phyloP scores from a whole-genome alignment of 2,797 vertebrate genomes.

The Mycteria americana region DNA sequence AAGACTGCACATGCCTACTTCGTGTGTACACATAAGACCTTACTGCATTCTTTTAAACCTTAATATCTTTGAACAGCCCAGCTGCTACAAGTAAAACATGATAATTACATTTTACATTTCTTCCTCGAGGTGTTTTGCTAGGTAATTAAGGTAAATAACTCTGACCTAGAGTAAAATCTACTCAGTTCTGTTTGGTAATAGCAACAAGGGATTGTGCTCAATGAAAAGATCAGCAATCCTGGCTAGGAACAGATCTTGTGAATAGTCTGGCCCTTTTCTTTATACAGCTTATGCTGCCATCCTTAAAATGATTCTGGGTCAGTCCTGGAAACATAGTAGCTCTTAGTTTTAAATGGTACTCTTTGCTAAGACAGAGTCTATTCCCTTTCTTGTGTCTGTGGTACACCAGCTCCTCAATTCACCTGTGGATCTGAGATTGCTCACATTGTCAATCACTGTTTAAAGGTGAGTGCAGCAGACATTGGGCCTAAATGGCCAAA shows the following conservation, averaged over 20 bases:
- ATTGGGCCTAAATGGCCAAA: neutral
- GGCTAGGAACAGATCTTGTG: neutral
- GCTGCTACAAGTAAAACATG: neutral
- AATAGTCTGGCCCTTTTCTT: neutral
- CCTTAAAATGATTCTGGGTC: neutral
- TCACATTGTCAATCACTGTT: neutral
- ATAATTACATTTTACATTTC: neutral
- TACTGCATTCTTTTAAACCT: neutral
- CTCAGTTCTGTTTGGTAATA: neutral
- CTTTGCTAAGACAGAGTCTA: neutral
- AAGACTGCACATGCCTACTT: rapidly evolving
- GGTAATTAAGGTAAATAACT: neutral
- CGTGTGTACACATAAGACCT: neutral
- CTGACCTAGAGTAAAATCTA: neutral
- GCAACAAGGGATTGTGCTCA: neutral
- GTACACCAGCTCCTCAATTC: neutral
- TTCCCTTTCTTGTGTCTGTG: neutral
- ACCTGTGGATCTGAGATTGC: neutral
- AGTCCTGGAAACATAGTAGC: neutral
- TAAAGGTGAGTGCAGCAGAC: neutral
- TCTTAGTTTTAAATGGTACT: neutral
- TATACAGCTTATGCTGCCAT: neutral
- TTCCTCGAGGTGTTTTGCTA: neutral
- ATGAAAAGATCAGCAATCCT: neutral
- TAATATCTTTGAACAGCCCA: neutral